Evolutionary conservation across 1,140 invertebrate genomes (phyloP), one percentile per base, ranked within the genome.

Genomic region (Drusus annulatus): DNA sequence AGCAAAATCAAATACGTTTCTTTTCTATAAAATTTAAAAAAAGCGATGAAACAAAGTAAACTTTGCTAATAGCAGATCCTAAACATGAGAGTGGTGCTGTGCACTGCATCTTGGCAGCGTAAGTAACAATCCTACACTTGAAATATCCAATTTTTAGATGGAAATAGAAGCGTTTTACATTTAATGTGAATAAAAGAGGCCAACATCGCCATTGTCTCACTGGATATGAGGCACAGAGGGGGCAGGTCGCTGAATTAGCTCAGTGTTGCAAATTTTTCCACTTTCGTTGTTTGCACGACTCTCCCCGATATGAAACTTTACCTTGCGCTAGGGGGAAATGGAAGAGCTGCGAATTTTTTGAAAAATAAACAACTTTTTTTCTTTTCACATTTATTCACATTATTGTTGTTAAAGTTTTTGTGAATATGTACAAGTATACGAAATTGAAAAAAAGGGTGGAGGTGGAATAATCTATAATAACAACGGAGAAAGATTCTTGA

Each of bases 251-350:
- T 6, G 75, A 77, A 77, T 77, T 77, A 77, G 75, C 75, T 52
- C 60, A 23, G 45, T 77, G 75, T 65, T 77, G 75, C 75, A 77
- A 77, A 65, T 77, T 77, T 77, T 77, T 77, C 75, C 50, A 77
- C 75, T 63, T 65, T 60, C 16, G 36, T 65, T 65, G 75, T 77
- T 77, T 77, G 60, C 75, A 65, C 52, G 31, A 65, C 36, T 25
- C 75, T 50, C 60, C n/a, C 75, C 45, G 75, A 65, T 77, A 77
- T 65, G 58, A 65, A 77, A 51, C 73, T 76, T 76, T 58, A 19
- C 25, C 23, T 31, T 50, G 56, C 15, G 28, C n/a, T 31, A 23
- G 31, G 16, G 23, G n/a, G 54, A 51, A 63, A 51, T 50, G 28
- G 28, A 10, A 74, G 50, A n/a, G 56, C 56, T 19, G 21, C 0